Evolutionary conservation across 2,113 vertebrate species (phyloP).

Genomic region (Muntiacus muntjak): DNA sequence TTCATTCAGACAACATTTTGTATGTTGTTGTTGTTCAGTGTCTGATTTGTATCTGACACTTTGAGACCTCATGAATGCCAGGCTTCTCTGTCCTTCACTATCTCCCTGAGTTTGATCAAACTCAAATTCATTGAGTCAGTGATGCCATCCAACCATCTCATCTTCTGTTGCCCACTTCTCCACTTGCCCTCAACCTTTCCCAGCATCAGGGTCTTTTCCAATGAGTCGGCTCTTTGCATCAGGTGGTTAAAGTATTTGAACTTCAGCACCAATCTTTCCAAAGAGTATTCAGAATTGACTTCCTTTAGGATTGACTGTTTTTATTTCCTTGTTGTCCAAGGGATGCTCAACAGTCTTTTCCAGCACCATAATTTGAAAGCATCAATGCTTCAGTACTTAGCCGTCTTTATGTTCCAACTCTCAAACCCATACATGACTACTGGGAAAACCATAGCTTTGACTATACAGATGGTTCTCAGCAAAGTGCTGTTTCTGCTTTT

Average conservation of each 20-base stretch:
- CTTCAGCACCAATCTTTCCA: neutral
- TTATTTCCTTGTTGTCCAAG: neutral
- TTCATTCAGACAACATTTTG: slow-evolving; percentile 43
- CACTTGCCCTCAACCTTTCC: neutral
- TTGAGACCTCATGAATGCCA: neutral
- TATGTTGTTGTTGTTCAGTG: neutral
- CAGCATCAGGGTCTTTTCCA: neutral
- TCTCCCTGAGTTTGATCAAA: neutral
- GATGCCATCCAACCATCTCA: neutral
- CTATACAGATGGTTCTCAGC: neutral
- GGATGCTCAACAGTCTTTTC: neutral
- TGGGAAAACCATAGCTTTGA: neutral
- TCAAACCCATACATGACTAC: neutral
- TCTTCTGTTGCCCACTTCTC: neutral
- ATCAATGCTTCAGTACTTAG: neutral
- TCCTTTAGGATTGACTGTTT: neutral
- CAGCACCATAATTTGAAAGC: neutral
- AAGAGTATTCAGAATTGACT: neutral
- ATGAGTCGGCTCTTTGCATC: neutral
- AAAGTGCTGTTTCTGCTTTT: neutral
- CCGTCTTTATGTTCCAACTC: neutral
- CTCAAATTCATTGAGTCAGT: neutral
- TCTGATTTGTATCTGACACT: neutral
- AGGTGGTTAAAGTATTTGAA: neutral
- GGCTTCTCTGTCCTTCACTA: neutral